Evolutionary conservation across 2,797 vertebrate genomes (phyloP), one percentile per base, ranked within the genome.

Genomic region (Paedocypris micromegethes): DNA sequence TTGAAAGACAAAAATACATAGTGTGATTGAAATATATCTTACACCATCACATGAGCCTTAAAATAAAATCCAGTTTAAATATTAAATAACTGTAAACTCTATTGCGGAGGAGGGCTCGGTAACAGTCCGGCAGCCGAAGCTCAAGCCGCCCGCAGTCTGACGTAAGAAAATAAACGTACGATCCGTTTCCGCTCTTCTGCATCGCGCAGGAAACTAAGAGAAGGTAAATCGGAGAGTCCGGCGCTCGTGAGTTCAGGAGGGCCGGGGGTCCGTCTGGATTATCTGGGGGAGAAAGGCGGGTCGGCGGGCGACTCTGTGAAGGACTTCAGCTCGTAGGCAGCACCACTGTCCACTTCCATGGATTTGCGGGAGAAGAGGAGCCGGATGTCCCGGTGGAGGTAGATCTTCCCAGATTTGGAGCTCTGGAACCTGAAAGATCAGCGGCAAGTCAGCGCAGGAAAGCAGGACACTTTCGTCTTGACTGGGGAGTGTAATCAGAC

Each of bases 11-110:
- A 98, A 99, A 99, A 99, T 98, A 98, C 93, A 93, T 91, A 90
- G 90, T 93, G 93, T 96, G 93, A 96, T 96, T 96, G 93, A 96
- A 94, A 93, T 86, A 90, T 76, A 90, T 92, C 88, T 93, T 94
- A 89, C 92, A 96, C 95, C 86, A 86, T 91, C 92, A 95, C 92
- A 92, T 88, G 88, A 93, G 92, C 92, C 93, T 88, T 93, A 96
- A 95, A 92, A 92, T 91, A 96, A 96, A 95, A 91, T 94, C 95
- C 86, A 85, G 86, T 89, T 92, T 99, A 99, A 98, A 98, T 98
- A 98, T 98, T 98, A 99, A 99, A 98, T 99, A 98, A 95, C 86
- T 89, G 93, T 96, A 94, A 98, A 98, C 94, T 93, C 95, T 23
- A 23, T 23, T 23, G 23, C 23, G 23, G 23, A 1, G 23, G 23